Percentiles rank a stretch among this genome's conserved stretches.
phyloP scores from a whole-genome alignment of 2,888 invertebrate species.

The Lypha dubia region DNA sequence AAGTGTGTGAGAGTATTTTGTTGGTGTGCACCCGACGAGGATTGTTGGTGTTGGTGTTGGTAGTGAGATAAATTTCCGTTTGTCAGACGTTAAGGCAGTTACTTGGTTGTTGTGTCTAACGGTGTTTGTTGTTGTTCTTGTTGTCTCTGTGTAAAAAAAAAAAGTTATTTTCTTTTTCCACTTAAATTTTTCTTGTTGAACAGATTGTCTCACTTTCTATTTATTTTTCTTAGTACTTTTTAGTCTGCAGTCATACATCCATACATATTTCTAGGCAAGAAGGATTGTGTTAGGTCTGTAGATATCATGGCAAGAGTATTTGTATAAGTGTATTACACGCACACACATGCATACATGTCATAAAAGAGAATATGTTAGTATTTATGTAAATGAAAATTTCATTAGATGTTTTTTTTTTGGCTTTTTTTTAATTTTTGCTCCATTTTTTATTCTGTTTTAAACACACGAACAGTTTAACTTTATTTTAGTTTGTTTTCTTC shows the following conservation, averaged over 20 bases:
- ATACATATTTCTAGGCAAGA: conserved; percentile 21
- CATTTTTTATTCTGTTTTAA: conserved; percentile 4
- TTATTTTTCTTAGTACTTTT: conserved; percentile 48
- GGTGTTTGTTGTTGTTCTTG: conserved; percentile 35
- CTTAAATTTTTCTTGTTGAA: conserved; percentile 54
- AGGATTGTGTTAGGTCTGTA: conserved; percentile 66
- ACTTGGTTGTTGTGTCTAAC: conserved; percentile 32
- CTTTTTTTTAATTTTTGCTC: conserved; percentile 24
- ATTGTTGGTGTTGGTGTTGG: conserved; percentile 67
- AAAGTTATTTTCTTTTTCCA: conserved; percentile 32
- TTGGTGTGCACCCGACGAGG: conserved; percentile 14
- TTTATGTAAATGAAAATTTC: conserved; percentile 27
- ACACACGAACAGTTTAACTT: conserved; percentile 57
- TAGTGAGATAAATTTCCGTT: conserved; percentile 72
- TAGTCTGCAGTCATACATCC: too few relatives aligned
- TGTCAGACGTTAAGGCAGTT: conserved; percentile 63
- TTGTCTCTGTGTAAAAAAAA: conserved; percentile 31
- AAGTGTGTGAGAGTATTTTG: not conserved
- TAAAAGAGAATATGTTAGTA: not conserved
- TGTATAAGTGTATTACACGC: not conserved
- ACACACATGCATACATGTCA: not conserved
- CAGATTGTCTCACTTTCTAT: conserved; percentile 72
- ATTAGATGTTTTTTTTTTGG: conserved; percentile 45
- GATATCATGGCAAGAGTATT: not conserved
- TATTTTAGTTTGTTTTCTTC: conserved; percentile 32